Conservation (phyloP, 1,140 invertebrate genomes). For the Asobara japonica region DNA sequence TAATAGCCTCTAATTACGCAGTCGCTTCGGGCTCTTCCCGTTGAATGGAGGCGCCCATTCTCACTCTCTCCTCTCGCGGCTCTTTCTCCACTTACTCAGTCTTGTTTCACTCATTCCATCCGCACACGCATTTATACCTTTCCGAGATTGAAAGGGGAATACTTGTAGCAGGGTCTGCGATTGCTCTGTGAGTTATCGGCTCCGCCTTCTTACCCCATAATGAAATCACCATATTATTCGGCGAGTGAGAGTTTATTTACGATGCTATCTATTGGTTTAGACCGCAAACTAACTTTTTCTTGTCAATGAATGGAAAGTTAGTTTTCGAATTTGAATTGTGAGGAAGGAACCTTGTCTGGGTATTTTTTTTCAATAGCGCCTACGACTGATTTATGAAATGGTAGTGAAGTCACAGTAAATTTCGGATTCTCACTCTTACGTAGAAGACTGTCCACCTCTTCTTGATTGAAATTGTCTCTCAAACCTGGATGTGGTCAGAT, state of each 20-base stretch:
- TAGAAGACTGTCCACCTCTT: no score
- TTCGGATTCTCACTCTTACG: no score
- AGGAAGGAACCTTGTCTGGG: no score
- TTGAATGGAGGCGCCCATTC: slow-evolving; percentile 17
- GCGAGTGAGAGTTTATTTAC: slow-evolving; percentile 38
- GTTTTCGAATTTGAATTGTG: no score
- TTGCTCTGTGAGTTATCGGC: slow-evolving; percentile 34
- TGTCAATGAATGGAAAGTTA: no score
- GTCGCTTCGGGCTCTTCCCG: slow-evolving; percentile 42
- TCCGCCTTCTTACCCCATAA: slow-evolving; percentile 34
- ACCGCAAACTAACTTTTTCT: no score
- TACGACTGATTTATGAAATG: no score
- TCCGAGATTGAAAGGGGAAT: slow-evolving; percentile 33
- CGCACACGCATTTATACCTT: slow-evolving; percentile 16
- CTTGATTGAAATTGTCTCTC: no score
- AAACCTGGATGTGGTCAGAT: no score
- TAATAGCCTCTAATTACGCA: slow-evolving; percentile 51
- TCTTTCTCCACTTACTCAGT: slow-evolving; percentile 33
- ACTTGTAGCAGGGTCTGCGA: slow-evolving; percentile 26
- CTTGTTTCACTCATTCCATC: slow-evolving; percentile 10
- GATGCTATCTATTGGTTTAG: slow-evolving; percentile 25
- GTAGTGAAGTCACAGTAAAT: no score
- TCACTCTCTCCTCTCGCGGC: background rate
- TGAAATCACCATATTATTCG: slow-evolving; percentile 26
- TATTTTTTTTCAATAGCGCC: no score